Conservation (phyloP, 2,888 invertebrate species). For the Julus scandinavius region DNA sequence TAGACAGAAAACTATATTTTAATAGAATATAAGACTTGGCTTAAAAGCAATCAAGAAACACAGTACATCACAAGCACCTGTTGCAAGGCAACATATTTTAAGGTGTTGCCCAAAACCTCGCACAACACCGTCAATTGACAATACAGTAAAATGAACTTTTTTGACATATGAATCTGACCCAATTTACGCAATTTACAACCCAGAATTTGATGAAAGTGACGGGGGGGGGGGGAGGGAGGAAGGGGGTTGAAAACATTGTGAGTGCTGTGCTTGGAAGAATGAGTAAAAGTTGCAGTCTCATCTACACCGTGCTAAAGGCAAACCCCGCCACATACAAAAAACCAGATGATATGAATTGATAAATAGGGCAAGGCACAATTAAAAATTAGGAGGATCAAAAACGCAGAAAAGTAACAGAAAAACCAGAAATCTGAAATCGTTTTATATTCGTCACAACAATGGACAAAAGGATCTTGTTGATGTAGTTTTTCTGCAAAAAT, state of each 20-base stretch:
- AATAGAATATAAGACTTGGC: background rate
- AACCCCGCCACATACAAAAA: background rate
- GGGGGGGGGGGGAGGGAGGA: no score
- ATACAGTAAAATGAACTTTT: slow-evolving; percentile 25
- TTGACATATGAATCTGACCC: slow-evolving; percentile 26
- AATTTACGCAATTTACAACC: background rate
- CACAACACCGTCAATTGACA: slow-evolving; percentile 12
- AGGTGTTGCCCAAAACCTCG: background rate
- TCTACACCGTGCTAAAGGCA: background rate
- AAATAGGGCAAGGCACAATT: slow-evolving; percentile 22
- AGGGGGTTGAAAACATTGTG: slow-evolving; percentile 1
- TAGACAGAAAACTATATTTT: slow-evolving; percentile 5
- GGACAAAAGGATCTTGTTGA: background rate
- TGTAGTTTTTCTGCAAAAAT: background rate
- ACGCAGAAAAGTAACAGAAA: background rate
- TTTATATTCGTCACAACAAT: background rate
- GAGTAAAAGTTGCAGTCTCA: slow-evolving; percentile 5
- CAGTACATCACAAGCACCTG: background rate
- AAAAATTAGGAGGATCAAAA: background rate
- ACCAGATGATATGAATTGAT: slow-evolving; percentile 1
- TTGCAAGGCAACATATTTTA: background rate
- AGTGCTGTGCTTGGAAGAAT: background rate
- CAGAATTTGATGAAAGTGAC: slow-evolving; percentile 25
- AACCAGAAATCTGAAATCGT: slow-evolving; percentile 7
- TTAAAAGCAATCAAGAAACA: background rate